These are phyloP conservation scores for Gambelia wislizenii DNA, from an alignment of 2,797 vertebrate genomes.

Conservation along the genomic window DNA sequence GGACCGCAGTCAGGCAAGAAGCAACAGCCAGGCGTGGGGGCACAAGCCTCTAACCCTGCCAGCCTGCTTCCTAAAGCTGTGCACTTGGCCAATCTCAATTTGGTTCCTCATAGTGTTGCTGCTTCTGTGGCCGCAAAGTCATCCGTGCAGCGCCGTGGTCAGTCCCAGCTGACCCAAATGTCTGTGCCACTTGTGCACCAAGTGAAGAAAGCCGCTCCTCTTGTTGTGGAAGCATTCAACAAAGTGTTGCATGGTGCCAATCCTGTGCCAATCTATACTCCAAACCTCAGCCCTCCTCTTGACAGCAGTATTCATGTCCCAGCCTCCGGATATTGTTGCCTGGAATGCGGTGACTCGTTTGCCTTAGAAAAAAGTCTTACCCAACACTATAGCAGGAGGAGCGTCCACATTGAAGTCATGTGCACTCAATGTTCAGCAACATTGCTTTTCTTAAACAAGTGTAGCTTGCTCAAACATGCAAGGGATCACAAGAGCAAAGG, in stretches of 20 bases:
- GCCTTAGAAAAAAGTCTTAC: slow-evolving; percentile 92
- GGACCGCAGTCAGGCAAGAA: slow-evolving; percentile 74
- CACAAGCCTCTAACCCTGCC: slow-evolving; percentile 71
- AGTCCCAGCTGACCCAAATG: slow-evolving; percentile 81
- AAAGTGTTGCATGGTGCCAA: slow-evolving; percentile 91
- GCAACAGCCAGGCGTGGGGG: slow-evolving; percentile 70
- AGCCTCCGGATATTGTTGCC: slow-evolving; percentile 90
- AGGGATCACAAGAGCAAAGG: slow-evolving; percentile 94
- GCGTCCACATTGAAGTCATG: slow-evolving; percentile 94
- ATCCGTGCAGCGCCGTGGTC: slow-evolving; percentile 79
- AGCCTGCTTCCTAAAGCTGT: slow-evolving; percentile 93
- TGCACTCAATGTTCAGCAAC: slow-evolving; percentile 92
- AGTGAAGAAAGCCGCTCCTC: slow-evolving; percentile 86
- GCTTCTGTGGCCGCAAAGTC: slow-evolving; percentile 89
- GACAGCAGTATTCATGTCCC: slow-evolving; percentile 90
- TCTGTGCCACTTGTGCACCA: slow-evolving; percentile 95
- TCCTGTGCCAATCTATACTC: slow-evolving; percentile 92
- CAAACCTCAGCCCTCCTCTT: slow-evolving; percentile 90
- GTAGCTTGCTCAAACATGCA: slow-evolving; percentile 93
- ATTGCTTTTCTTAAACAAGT: slow-evolving; percentile 96
- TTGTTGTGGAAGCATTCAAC: slow-evolving; percentile 88
- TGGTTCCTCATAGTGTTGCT: slow-evolving; percentile 95
- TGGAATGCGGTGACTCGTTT: slow-evolving; percentile 96
- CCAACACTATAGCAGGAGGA: slow-evolving; percentile 91
- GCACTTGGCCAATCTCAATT: slow-evolving; percentile 96